A percentile compares a stretch with the other conserved stretches of the same genome.
phyloP scores from a whole-genome alignment of 2,113 vertebrate genomes.

The Chloropsis hardwickii region DNA sequence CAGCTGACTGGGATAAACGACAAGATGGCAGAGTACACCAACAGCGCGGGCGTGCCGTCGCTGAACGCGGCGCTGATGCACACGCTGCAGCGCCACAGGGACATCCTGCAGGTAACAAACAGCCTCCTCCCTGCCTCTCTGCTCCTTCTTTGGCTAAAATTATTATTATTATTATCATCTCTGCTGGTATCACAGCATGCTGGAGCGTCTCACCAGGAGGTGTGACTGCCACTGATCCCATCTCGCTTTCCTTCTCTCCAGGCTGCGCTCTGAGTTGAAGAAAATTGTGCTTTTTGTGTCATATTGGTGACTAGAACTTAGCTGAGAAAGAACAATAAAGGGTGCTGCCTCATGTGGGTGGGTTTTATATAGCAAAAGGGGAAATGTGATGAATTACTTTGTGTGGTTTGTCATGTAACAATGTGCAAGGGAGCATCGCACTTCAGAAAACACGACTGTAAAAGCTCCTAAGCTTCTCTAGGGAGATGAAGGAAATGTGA shows the following conservation, averaged over 20 bases:
- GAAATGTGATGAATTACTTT: not conserved
- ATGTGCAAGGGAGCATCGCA: not conserved
- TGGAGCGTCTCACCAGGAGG: not conserved
- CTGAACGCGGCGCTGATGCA: conserved; percentile 95
- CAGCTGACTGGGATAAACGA: conserved; percentile 94
- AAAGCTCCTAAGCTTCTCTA: not conserved
- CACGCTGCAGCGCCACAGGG: conserved; percentile 93
- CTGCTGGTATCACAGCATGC: fast-evolving
- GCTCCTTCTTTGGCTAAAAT: not conserved
- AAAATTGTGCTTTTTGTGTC: not conserved
- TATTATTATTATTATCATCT: not conserved
- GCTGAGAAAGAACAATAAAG: not conserved
- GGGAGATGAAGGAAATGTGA: not conserved
- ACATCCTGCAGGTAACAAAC: conserved; percentile 88
- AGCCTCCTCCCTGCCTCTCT: fast-evolving
- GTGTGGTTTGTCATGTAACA: not conserved
- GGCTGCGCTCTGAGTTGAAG: not conserved
- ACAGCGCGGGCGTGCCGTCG: conserved; percentile 85
- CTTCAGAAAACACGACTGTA: not conserved
- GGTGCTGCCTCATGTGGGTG: not conserved
- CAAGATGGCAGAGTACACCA: conserved; percentile 96
- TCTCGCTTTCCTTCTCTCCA: not conserved
- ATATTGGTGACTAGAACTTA: not conserved
- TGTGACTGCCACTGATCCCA: not conserved
- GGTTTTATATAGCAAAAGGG: not conserved